phyloP scores from a whole-genome alignment of 2,797 vertebrate genomes.

The Chromobotia macracanthus region DNA sequence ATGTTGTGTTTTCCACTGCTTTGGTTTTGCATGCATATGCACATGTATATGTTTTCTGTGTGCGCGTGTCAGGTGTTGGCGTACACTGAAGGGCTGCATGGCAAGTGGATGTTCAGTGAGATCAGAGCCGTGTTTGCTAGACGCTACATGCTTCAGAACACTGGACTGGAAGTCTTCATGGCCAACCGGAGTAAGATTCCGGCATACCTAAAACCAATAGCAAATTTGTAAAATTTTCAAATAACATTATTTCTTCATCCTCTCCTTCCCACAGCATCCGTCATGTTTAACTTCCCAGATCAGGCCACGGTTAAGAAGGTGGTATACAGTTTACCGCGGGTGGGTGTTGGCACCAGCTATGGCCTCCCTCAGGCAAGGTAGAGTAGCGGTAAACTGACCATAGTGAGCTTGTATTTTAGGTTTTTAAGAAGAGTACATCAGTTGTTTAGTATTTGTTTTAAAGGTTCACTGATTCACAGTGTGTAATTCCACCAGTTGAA shows the following conservation, averaged over 20 bases:
- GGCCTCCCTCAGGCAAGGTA: slow-evolving; percentile 97
- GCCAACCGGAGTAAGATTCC: slow-evolving; percentile 92
- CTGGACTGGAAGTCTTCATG: slow-evolving; percentile 96
- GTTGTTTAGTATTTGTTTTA: no score
- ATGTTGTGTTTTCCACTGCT: neutral
- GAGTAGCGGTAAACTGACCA: no score
- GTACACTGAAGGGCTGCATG: slow-evolving; percentile 94
- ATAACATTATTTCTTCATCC: neutral
- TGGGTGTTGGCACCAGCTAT: slow-evolving; percentile 97
- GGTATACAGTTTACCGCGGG: slow-evolving; percentile 92
- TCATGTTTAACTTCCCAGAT: slow-evolving; percentile 98
- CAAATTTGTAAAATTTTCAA: neutral
- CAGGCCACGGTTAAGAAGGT: slow-evolving; percentile 98
- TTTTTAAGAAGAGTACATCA: no score
- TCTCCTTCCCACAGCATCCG: slow-evolving; percentile 80
- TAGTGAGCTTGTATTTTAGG: neutral
- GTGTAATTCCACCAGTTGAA: neutral
- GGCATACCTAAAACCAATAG: neutral
- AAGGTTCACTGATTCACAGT: neutral
- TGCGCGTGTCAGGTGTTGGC: slow-evolving; percentile 82
- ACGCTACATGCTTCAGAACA: slow-evolving; percentile 92
- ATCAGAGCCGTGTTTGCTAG: slow-evolving; percentile 95
- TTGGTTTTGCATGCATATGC: slow-evolving; percentile 74
- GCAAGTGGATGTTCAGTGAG: slow-evolving; percentile 99
- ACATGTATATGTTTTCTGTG: slow-evolving; percentile 48